Percentiles rank a stretch among this genome's conserved stretches.
phyloP scores from a whole-genome alignment of 2,888 invertebrate genomes.

The Papilio demoleus region DNA sequence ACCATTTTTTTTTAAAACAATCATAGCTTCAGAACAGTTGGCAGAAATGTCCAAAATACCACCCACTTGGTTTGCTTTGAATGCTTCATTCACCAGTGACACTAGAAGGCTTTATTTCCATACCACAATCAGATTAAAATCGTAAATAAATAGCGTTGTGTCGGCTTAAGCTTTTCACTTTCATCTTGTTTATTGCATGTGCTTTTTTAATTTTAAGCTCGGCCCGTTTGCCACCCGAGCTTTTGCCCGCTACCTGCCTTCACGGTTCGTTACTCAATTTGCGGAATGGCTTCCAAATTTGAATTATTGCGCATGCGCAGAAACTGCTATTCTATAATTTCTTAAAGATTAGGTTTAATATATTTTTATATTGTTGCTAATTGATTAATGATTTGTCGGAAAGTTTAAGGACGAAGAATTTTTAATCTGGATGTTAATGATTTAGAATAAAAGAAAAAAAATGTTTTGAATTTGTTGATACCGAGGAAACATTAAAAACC shows the following conservation, averaged over 20 bases:
- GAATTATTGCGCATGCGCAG: conserved; percentile 61
- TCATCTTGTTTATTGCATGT: conserved; percentile 41
- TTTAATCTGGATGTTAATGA: no score
- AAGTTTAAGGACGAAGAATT: no score
- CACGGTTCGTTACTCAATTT: conserved; percentile 78
- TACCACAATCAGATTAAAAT: conserved; percentile 29
- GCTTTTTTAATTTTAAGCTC: conserved; percentile 38
- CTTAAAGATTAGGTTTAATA: conserved; percentile 30
- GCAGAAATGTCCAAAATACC: no score
- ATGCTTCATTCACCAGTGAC: conserved; percentile 6
- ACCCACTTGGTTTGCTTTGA: neutral
- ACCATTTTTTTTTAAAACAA: no score
- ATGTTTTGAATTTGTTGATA: neutral
- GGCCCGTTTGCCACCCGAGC: conserved; percentile 57
- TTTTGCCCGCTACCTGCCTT: conserved; percentile 58
- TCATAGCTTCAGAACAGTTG: no score
- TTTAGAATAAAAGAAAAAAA: neutral
- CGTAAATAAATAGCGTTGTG: conserved; percentile 35
- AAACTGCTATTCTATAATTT: conserved; percentile 43
- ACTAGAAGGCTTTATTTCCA: conserved; percentile 21
- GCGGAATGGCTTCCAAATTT: conserved; percentile 69
- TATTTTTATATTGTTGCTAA: conserved; percentile 26
- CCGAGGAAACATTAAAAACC: neutral
- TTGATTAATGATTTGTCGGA: conserved; percentile 32
- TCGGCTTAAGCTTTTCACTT: conserved; percentile 39